Conservation (phyloP, 2,888 invertebrate genomes). For the Dicyrtomina minuta region DNA sequence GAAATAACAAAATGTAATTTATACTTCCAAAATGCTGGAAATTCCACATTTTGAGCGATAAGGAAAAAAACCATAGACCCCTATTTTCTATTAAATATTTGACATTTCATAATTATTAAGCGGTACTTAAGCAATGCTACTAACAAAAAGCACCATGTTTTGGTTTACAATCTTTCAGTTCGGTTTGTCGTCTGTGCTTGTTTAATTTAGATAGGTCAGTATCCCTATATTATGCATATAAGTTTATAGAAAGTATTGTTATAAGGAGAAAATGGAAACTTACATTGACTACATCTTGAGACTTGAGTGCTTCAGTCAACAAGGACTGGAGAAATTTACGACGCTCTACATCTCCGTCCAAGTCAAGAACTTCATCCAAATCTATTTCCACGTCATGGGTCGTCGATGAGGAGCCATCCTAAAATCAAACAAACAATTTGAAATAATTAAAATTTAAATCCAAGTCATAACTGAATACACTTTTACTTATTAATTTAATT, state of each 20-base stretch:
- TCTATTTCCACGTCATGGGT: constrained; percentile 76
- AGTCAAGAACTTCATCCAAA: constrained; percentile 90
- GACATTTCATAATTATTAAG: too few relatives aligned
- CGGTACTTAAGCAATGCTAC: too few relatives aligned
- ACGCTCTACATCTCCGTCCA: constrained; percentile 85
- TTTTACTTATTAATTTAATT: too few relatives aligned
- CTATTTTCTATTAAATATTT: too few relatives aligned
- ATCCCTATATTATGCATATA: not conserved
- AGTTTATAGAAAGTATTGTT: not conserved
- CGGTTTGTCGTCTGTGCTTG: too few relatives aligned
- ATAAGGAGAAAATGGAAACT: constrained; percentile 57
- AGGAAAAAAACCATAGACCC: too few relatives aligned
- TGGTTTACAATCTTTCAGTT: too few relatives aligned
- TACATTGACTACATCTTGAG: constrained; percentile 83
- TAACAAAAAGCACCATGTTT: too few relatives aligned
- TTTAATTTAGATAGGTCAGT: too few relatives aligned
- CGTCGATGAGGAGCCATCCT: constrained; percentile 56
- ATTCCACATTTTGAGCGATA: too few relatives aligned
- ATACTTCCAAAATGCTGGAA: too few relatives aligned
- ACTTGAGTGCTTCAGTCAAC: constrained; percentile 80
- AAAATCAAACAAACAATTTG: constrained; percentile 40
- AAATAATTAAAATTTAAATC: constrained; percentile 1
- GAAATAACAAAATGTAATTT: too few relatives aligned
- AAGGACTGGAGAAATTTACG: constrained; percentile 70
- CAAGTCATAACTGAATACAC: not conserved